These are phyloP conservation scores for Halotydeus destructor DNA, from an alignment of 1,140 invertebrate genomes.

Conservation along the genomic window DNA sequence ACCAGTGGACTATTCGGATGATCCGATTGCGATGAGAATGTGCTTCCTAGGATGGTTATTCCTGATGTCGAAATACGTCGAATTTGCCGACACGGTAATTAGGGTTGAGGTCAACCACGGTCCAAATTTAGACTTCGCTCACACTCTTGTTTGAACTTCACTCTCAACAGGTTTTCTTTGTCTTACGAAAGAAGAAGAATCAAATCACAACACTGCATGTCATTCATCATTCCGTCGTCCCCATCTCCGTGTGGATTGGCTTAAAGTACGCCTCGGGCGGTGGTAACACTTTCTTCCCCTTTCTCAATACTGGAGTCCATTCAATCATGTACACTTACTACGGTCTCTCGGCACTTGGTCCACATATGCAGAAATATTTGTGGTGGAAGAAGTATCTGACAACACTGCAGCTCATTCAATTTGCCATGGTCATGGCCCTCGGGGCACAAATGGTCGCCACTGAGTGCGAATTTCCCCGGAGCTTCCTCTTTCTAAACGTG, in stretches of 20 bases:
- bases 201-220: slow-evolving; percentile 82
- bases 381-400: slow-evolving; percentile 37
- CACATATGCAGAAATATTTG: slow-evolving; percentile 28
- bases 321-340: slow-evolving; percentile 24
- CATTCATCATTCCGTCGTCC: slow-evolving; percentile 87
- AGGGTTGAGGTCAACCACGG: too few relatives aligned
- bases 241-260: slow-evolving; percentile 62
- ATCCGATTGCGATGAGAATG: slow-evolving; percentile 27
- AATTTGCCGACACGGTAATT: slow-evolving; percentile 14
- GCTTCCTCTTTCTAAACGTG: slow-evolving; percentile 1
- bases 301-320: slow-evolving; percentile 4
- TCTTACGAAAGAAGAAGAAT: slow-evolving; percentile 70
- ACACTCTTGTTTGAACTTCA: too few relatives aligned
- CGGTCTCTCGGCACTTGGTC: slow-evolving; percentile 31
- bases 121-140: too few relatives aligned
- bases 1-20: slow-evolving; percentile 19
- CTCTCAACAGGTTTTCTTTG: slow-evolving; percentile 44
- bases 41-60: slow-evolving; percentile 32
- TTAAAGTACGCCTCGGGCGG: slow-evolving; percentile 8
- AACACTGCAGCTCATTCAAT: slow-evolving; percentile 28
- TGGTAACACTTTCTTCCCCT: slow-evolving; percentile 6
- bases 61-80: slow-evolving; percentile 29
- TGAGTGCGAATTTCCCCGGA: slow-evolving; percentile 3
- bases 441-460: slow-evolving; percentile 1
- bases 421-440: slow-evolving; percentile 1